Evolutionary conservation across 2,888 invertebrate genomes (phyloP).

Genomic region (Buathra laborator): DNA sequence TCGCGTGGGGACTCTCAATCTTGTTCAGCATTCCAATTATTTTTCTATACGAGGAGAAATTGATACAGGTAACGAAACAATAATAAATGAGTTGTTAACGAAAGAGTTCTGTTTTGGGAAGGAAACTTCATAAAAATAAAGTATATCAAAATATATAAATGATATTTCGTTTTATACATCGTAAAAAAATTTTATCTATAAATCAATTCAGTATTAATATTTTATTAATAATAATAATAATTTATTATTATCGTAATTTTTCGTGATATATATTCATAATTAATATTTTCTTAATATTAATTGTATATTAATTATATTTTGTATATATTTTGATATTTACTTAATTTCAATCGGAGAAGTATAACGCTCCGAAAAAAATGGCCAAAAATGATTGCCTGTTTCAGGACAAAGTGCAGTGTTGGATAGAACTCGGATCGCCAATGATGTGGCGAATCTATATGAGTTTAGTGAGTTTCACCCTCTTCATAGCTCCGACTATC

Average conservation of each 20-base stretch:
- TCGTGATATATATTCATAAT: too few relatives aligned
- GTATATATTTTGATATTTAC: too few relatives aligned
- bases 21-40: constrained; percentile 94
- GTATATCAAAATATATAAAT: neutral
- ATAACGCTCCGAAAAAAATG: too few relatives aligned
- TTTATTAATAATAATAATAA: too few relatives aligned
- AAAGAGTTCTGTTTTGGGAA: neutral
- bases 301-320: too few relatives aligned
- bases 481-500: constrained; percentile 94
- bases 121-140: neutral
- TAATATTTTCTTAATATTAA: too few relatives aligned
- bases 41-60: constrained; percentile 92
- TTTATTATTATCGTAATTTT: too few relatives aligned
- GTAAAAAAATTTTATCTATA: too few relatives aligned
- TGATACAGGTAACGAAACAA: constrained; percentile 87
- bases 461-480: constrained; percentile 92
- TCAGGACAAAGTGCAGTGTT: constrained; percentile 90
- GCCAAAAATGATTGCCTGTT: constrained; percentile 24
- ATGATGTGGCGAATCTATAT: constrained; percentile 96
- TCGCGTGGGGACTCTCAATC: constrained; percentile 94
- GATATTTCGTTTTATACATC: too few relatives aligned
- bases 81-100: neutral
- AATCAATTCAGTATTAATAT: too few relatives aligned
- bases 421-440: constrained; percentile 93
- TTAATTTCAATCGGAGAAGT: too few relatives aligned